Base-by-base conservation (phyloP, 1,140 invertebrate genomes). In the Chlorops oryzae region DNA sequence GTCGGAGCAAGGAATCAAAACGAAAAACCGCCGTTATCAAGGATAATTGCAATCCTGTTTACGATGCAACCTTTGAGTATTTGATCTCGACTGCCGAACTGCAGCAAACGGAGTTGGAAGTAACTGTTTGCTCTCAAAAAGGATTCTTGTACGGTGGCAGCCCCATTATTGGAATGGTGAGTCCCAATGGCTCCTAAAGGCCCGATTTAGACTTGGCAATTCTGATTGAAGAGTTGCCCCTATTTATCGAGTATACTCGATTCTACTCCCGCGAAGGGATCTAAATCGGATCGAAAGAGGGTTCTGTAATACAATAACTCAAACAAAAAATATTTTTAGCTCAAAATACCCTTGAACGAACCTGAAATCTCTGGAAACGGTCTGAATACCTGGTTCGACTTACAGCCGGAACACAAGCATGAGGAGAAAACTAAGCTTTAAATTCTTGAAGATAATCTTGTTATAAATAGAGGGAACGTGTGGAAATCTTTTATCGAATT, bases 31-130 rank as follows among this genome's bases (percentile, higher is more conserved):
- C 81, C 58, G 84, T 88, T 17, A 77, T 89, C 46, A 90, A 92
- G 65, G 90, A 96, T 64, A 90, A 86, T 61, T 91, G 90, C 53
- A 93, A 91, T 78, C 92, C 92, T 0, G 78, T 86, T 6, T 96
- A 87, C 69, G 91, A 96, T 73, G 90, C 95, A 67, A 86, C 85
- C 62, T 94, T 91, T 58, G 88, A 92, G 61, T 92, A 90, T 73
- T 74, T 85, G 4, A 81, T 91, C 52, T 86, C 86, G 3, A 81
- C 84, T 50, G 84, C 80, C 5, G 88, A 90, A 63, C 70, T 90
- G 23, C 81, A 82, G 55, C 81, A 81, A 2, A 79, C 82, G 5
- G 80, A 83, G 34, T 72, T 92, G 22, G 86, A 91, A 72, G 79
- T 92, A 7, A 88, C 86, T 1, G 86, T 91, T 1, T 84, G 87